Evolutionary conservation across 2,888 invertebrate genomes (phyloP), one percentile per base, ranked within the genome.

Genomic region (Athalia circularis): DNA sequence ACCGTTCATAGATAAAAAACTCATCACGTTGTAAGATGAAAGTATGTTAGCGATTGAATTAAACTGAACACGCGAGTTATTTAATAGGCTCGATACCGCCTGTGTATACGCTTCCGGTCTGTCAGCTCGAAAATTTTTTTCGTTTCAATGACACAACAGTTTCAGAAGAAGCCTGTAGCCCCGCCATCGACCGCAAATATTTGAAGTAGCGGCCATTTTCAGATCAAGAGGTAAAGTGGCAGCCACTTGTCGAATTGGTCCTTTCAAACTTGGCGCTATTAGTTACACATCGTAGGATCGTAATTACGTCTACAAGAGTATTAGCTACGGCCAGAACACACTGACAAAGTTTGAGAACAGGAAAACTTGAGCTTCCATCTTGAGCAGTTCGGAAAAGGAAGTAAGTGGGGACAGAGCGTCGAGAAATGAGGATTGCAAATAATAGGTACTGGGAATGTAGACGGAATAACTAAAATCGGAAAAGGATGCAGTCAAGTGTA

Each of bases 391-490:
- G 54, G 52, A 50, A 29, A 68, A 2, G 54, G 9, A 52, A 11
- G 52, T 29, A 68, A 11, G 50, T 6, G 29, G 8, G 43, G 5
- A 54, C 43, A 43, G 15, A 68, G 52, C 15, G 68, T 52, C 43
- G 68, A 11, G 7, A 15, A 72, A 72, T n/a, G 13, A 29, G 13
- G 57, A 72, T 29, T 50, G 52, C 7, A 45, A 67, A 67, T 29
- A 29, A 29, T 29, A 68, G 54, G 54, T 68, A 54, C 68, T 52
- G 8, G 4, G 15, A 72, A 72, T 61, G 59, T n/a, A 59, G 47
- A 72, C 47, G 48, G 72, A 57, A 61, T 72, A 72, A 43, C 13
- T 47, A 59, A 72, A 72, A 72, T 72, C n/a, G n/a, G 29, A 6
- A 11, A 43, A 68, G 29, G 11, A 68, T 52, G 68, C 54, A 43